Percentiles rank a stretch among this genome's conserved stretches.
Conservation (phyloP, 2,113 vertebrate species). For the Camelus dromedarius region DNA sequence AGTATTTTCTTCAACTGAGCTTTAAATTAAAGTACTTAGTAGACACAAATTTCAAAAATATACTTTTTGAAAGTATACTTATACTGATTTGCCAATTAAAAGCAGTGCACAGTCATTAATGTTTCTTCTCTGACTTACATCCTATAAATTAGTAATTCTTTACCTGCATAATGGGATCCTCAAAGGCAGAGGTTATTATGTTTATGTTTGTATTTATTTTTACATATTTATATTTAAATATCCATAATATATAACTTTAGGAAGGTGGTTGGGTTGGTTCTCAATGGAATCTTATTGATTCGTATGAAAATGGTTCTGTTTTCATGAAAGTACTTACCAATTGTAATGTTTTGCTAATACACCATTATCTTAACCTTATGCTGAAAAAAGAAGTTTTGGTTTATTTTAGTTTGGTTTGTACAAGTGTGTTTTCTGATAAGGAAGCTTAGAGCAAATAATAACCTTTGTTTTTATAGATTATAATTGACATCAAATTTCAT, state of each 20-base stretch:
- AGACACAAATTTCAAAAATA: constrained; percentile 11
- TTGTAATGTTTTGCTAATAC: background rate
- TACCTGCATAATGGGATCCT: background rate
- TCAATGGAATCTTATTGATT: background rate
- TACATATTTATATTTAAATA: background rate
- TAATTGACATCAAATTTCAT: background rate
- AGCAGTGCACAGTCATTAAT: background rate
- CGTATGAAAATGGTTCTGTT: background rate
- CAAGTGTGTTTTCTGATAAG: background rate
- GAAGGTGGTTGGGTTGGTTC: background rate
- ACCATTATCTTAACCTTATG: background rate
- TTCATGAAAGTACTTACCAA: background rate
- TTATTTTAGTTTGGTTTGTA: background rate
- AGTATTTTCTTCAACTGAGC: background rate
- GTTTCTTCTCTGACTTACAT: background rate
- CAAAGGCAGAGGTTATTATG: background rate
- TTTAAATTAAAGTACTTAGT: background rate
- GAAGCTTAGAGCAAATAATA: background rate
- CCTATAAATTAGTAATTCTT: background rate
- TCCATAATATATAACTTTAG: background rate
- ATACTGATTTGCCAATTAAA: background rate
- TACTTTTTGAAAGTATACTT: background rate
- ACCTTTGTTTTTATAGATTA: background rate
- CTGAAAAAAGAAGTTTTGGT: background rate
- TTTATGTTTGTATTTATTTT: background rate